Conservation (phyloP, 1,140 invertebrate genomes). For the Halesus radiatus region DNA sequence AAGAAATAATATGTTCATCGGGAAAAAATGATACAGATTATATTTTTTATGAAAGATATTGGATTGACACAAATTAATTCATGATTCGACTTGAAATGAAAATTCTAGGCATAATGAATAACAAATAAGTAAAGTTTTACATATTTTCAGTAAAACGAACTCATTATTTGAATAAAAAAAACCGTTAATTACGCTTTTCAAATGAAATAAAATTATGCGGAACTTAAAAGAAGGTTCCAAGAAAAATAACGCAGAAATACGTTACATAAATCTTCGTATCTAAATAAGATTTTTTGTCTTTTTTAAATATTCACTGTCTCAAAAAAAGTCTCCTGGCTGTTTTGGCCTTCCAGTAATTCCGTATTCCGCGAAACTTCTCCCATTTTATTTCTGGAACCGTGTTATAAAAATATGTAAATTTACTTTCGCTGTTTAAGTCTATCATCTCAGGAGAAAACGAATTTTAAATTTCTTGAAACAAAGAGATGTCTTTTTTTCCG, state of each 20-base stretch:
- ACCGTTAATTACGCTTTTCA: too few species aligned
- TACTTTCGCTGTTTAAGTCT: conserved; percentile 9
- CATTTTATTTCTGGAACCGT: conserved; percentile 23
- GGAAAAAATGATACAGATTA: too few species aligned
- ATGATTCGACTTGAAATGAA: too few species aligned
- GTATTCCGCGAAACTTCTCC: background rate
- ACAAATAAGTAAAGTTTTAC: too few species aligned
- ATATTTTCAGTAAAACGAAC: too few species aligned
- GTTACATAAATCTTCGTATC: conserved; percentile 24
- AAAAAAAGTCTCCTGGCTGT: background rate
- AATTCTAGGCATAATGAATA: too few species aligned
- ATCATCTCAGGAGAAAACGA: background rate
- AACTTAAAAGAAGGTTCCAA: background rate
- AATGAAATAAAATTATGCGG: background rate
- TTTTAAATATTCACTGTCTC: conserved; percentile 21
- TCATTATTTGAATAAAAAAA: too few species aligned
- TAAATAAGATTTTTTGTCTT: conserved; percentile 12
- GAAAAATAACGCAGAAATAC: conserved; percentile 17
- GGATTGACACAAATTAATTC: too few species aligned
- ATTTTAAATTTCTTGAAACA: conserved; percentile 29
- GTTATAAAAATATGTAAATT: conserved; percentile 26
- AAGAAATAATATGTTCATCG: too few species aligned
- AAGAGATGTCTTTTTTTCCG: background rate
- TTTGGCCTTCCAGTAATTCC: background rate
- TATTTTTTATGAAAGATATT: too few species aligned